Evolutionary conservation across 2,113 vertebrate genomes (phyloP).

Genomic region (Abramis brama): DNA sequence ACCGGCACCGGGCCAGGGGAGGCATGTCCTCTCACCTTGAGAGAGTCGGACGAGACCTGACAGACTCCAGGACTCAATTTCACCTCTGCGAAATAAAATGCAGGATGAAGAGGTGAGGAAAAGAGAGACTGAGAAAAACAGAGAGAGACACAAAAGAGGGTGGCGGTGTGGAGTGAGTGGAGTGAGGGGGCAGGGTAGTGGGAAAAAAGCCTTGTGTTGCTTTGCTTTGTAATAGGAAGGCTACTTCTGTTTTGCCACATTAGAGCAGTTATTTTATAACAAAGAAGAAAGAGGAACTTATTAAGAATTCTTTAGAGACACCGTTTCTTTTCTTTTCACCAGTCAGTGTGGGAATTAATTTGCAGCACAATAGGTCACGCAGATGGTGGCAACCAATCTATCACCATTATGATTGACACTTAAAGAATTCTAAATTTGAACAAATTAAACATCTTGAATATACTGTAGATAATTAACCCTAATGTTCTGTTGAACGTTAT

Average conservation of each 20-base stretch:
- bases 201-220: slow-evolving; percentile 26
- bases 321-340: slow-evolving; percentile 26
- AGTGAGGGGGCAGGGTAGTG: not conserved
- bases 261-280: slow-evolving; percentile 21
- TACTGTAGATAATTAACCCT: not conserved
- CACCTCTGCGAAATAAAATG: slow-evolving; percentile 41
- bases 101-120: not conserved
- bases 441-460: slow-evolving; percentile 18
- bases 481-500: not conserved
- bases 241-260: slow-evolving; percentile 38
- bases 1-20: slow-evolving; percentile 56
- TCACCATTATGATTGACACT: slow-evolving; percentile 29
- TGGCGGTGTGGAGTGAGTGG: not conserved
- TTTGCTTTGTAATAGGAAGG: slow-evolving; percentile 34
- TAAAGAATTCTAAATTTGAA: not conserved
- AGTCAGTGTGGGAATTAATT: slow-evolving; percentile 34
- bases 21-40: slow-evolving; percentile 62
- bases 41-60: slow-evolving; percentile 60
- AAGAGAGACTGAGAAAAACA: slow-evolving; percentile 8
- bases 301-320: slow-evolving; percentile 21
- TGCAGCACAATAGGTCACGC: slow-evolving; percentile 26
- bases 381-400: slow-evolving; percentile 35
- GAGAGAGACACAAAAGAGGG: slow-evolving; percentile 31
- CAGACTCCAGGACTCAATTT: slow-evolving; percentile 57
- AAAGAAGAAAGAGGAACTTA: slow-evolving; percentile 40